Base-by-base conservation (phyloP, 2,888 invertebrate genomes). In the Drosophila ustulata region DNA sequence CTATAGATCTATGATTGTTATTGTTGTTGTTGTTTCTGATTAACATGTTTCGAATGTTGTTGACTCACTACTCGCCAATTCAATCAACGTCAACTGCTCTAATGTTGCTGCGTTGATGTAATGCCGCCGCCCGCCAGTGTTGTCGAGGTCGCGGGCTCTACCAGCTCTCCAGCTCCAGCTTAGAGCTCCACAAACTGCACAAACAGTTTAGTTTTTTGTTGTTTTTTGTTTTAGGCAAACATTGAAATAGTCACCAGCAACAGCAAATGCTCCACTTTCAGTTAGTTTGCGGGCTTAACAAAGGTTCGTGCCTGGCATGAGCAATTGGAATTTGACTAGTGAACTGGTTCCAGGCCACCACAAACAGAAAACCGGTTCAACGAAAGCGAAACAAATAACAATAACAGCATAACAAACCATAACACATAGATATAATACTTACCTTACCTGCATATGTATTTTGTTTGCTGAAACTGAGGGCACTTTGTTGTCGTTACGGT, bases 71-170 rank as follows among this genome's bases (percentile, higher is more conserved):
- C 50, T 74, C 61, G 63, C 51, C 64, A 63, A 83, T 74, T 78
- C 75, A 74, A 76, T 74, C 75, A 75, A 64, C 75, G 75, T 78
- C 78, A 67, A 56, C 34, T 46, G 55, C 67, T 55, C 30, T 43
- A 47, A 51, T 63, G 64, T 70, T 56, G 37, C 46, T 56, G 37
- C 46, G 82, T 87, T 87, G 79, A 82, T 88, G 82, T 82, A 88
- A 82, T 68, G 74, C 71, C 79, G 37, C 11, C 11, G 4, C 37
- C 37, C 37, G 73, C 76, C 80, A 68, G 66, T 87, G 79, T 78
- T 84, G 82, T 78, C 88, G 69, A 82, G 75, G 85, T 81, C 87
- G 75, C 13, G 5, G 6, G 58, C 56, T 46, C 18, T 39, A 41
- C 46, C 43, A 55, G 62, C 30, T 52, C 7, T 43, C 23, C 58